Base-by-base conservation (phyloP, 1,140 invertebrate species). In the Drosophila pseudoananassae region DNA sequence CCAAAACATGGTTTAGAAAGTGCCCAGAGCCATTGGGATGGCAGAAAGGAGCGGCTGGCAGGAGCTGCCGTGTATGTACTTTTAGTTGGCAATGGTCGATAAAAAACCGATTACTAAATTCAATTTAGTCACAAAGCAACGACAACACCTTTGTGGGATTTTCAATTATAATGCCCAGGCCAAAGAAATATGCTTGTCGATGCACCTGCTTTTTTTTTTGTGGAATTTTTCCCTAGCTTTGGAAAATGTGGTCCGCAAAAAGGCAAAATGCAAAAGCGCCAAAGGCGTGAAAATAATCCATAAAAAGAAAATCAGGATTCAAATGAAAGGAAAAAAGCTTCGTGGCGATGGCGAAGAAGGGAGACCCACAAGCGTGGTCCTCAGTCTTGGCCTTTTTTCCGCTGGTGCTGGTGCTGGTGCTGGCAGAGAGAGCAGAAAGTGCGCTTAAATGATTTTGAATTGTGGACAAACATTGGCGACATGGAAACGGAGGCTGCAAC, bases 91-190 rank as follows among this genome's bases (percentile, higher is more conserved):
- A 54, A 45, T 55, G 43, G 56, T 63, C 40, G 64, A 65, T 66
- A 79, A 88, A 82, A 87, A 87, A 87, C 58, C 82, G 83, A 88
- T 87, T 82, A 87, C 82, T 87, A 87, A 87, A 87, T 88, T 87
- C 78, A 87, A 87, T 87, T 87, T 87, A 87, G 83, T 82, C 82
- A 88, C 82, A 87, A 87, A 87, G 82, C 82, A 68, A 57, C 66
- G 78, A 75, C 74, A 80, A 87, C 82, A 87, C 83, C 82, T 87
- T 87, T 87, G 83, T 87, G 75, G 78, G 70, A 82, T 82, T 87
- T 85, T 82, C 82, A 87, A 87, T 87, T 87, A 87, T 87, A 87
- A 82, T 74, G 70, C 79, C 64, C 64, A 33, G 54, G 43, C 64
- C 64, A 75, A 70, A 78, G 82, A 87, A 87, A 87, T 82, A 78